phyloP scores from a whole-genome alignment of 2,888 invertebrate genomes.

The Congeria kusceri region DNA sequence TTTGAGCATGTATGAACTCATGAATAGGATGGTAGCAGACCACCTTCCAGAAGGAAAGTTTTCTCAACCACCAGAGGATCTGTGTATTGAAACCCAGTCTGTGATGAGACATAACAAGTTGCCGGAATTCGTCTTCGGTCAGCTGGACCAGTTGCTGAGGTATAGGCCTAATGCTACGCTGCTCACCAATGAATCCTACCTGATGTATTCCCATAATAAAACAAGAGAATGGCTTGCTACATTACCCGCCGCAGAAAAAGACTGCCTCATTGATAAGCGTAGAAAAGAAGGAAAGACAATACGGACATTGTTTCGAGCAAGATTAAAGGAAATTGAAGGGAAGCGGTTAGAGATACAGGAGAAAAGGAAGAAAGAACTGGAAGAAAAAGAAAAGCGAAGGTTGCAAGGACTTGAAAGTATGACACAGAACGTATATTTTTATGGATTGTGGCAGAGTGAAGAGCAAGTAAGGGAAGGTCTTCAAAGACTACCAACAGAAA shows the following conservation, averaged over 20 bases:
- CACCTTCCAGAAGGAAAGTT: conserved; percentile 52
- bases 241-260: conserved; percentile 22
- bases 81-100: conserved; percentile 31
- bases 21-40: conserved; percentile 30
- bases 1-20: conserved; percentile 27
- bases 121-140: conserved; percentile 57
- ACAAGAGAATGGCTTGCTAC: conserved; percentile 46
- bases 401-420: conserved; percentile 38
- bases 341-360: conserved; percentile 34
- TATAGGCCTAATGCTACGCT: conserved; percentile 52
- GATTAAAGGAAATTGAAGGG: conserved; percentile 45
- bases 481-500: conserved; percentile 6
- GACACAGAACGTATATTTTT: conserved; percentile 50
- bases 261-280: conserved; percentile 25
- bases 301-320: conserved; percentile 36
- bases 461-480: conserved; percentile 19
- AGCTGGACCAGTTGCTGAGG: conserved; percentile 47
- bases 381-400: conserved; percentile 33
- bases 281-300: conserved; percentile 29
- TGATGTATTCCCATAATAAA: conserved; percentile 58
- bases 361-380: conserved; percentile 13
- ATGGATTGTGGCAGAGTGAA: conserved; percentile 55
- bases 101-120: conserved; percentile 54
- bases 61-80: conserved; percentile 10
- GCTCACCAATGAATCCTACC: conserved; percentile 45